These are phyloP conservation scores for Lasioglossum calceatum DNA, from an alignment of 2,888 invertebrate species.

Conservation along the genomic window DNA sequence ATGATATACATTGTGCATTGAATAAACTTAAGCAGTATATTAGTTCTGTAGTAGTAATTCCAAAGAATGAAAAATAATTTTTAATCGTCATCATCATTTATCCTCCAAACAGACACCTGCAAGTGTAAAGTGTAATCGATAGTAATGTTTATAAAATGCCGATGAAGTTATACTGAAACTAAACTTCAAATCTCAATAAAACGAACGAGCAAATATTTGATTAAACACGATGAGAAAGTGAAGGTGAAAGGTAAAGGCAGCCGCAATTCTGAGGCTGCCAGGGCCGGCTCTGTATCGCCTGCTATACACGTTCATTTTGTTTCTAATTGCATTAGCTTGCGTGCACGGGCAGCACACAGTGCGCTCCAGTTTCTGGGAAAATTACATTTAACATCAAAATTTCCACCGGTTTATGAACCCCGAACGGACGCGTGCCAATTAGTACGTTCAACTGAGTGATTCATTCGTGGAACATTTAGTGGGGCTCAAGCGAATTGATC, in stretches of 20 bases:
- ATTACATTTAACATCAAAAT: constrained; percentile 16
- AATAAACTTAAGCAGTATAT: background rate
- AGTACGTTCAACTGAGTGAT: constrained; percentile 37
- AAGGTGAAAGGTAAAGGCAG: background rate
- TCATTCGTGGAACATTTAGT: constrained; percentile 24
- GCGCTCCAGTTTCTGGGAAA: constrained; percentile 6
- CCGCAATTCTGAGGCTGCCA: background rate
- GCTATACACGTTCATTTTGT: background rate
- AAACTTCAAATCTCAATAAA: background rate
- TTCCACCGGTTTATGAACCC: constrained; percentile 3
- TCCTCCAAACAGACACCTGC: background rate
- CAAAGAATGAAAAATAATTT: background rate
- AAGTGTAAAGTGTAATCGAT: background rate
- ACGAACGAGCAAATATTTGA: background rate
- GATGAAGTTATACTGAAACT: background rate
- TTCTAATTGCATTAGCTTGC: background rate
- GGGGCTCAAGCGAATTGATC: constrained; percentile 14
- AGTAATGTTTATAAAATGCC: background rate
- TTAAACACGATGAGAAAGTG: background rate
- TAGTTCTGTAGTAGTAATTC: background rate
- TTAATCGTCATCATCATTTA: too few relatives aligned
- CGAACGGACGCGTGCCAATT: constrained; percentile 34
- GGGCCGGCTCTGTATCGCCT: background rate
- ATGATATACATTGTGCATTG: background rate
- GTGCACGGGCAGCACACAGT: background rate